A percentile compares a stretch with the other conserved stretches of the same genome.
Conservation (phyloP, 2,113 vertebrate genomes). For the Amphiprion ocellaris region DNA sequence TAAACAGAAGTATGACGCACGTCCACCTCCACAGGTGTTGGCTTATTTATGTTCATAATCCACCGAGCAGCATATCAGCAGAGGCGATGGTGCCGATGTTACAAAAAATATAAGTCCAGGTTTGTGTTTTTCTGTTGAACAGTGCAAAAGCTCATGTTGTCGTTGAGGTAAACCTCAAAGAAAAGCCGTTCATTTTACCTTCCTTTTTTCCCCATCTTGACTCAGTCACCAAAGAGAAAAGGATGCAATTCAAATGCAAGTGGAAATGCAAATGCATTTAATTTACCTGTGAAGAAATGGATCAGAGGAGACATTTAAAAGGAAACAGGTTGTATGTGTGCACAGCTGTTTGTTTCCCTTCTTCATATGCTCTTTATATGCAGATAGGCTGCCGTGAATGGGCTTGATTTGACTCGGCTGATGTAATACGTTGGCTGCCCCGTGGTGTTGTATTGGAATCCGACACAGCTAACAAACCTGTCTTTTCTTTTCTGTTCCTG, state of each 20-base stretch:
- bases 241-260: slow-evolving; percentile 44
- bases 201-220: neutral
- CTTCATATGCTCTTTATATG: slow-evolving; percentile 28
- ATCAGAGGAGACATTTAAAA: slow-evolving; percentile 25
- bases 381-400: slow-evolving; percentile 4
- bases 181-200: neutral
- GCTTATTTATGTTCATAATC: slow-evolving; percentile 20
- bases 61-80: neutral
- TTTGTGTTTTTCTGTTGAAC: slow-evolving; percentile 10
- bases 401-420: slow-evolving; percentile 20
- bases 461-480: neutral
- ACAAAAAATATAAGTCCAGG: neutral
- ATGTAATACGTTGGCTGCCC: slow-evolving; percentile 20
- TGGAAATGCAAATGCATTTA: slow-evolving; percentile 34
- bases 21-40: neutral
- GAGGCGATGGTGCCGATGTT: neutral
- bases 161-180: neutral
- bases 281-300: slow-evolving; percentile 7
- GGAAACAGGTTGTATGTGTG: slow-evolving; percentile 15
- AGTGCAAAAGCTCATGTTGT: slow-evolving; percentile 2
- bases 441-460: slow-evolving; percentile 11
- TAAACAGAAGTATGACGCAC: too few species aligned
- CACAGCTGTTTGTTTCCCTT: slow-evolving; percentile 18
- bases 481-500: neutral
- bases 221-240: slow-evolving; percentile 3